A percentile compares a stretch with the other conserved stretches of the same genome.
Evolutionary conservation across 1,140 invertebrate species (phyloP).

Genomic region (Amphibalanus amphitrite): DNA sequence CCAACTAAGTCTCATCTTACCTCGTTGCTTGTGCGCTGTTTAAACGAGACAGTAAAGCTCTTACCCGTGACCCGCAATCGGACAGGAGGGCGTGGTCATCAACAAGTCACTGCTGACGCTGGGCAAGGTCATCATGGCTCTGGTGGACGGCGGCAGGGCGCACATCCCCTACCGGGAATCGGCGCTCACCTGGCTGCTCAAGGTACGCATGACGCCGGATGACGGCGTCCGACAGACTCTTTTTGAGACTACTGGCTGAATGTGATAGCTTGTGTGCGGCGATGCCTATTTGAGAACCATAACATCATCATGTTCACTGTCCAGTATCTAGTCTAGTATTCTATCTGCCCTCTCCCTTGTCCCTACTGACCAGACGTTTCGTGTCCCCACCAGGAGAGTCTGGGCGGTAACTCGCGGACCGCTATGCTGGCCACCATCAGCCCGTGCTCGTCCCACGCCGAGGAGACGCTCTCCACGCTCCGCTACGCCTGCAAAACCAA

Average conservation of each 20-base stretch:
- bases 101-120: slow-evolving; percentile 61
- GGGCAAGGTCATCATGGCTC: slow-evolving; percentile 57
- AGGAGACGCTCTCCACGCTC: slow-evolving; percentile 66
- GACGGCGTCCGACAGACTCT: too few species aligned
- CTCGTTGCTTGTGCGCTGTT: too few species aligned
- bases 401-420: slow-evolving; percentile 45
- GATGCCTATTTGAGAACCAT: too few species aligned
- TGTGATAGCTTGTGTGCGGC: too few species aligned
- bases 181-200: slow-evolving; percentile 22
- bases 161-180: slow-evolving; percentile 39
- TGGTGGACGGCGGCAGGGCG: slow-evolving; percentile 36
- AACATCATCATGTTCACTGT: too few species aligned
- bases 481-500: slow-evolving; percentile 73
- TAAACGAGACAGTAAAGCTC: too few species aligned
- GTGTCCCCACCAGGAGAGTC: slow-evolving; percentile 43
- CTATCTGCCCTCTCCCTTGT: too few species aligned
- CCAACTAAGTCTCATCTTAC: too few species aligned
- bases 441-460: slow-evolving; percentile 54
- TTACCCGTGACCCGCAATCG: slow-evolving; percentile 13
- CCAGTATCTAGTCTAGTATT: too few species aligned
- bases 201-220: slow-evolving; percentile 21
- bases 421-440: slow-evolving; percentile 54
- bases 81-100: slow-evolving; percentile 58
- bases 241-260: too few species aligned
- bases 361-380: too few species aligned